Percentiles rank a stretch among this genome's conserved stretches.
Conservation (phyloP, 2,888 invertebrate genomes). For the Phoronis australis region DNA sequence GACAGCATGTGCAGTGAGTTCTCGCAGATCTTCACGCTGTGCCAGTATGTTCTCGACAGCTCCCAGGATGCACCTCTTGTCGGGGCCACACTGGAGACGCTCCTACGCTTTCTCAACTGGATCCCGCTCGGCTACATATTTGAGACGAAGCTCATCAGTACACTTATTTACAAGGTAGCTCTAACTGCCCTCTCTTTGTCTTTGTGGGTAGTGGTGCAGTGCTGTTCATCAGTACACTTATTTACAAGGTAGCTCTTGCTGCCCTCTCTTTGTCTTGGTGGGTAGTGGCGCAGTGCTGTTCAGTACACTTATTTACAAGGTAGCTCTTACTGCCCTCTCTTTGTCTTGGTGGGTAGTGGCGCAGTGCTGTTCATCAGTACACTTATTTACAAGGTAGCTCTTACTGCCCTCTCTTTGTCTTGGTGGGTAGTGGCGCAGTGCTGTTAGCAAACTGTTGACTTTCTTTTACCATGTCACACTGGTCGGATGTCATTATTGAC, state of each 20-base stretch:
- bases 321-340: constrained; percentile 23
- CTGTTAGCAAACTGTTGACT: too few relatives aligned
- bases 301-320: constrained; percentile 84
- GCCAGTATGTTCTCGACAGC: constrained; percentile 95
- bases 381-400: too few relatives aligned
- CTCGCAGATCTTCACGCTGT: constrained; percentile 95
- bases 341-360: too few relatives aligned
- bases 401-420: too few relatives aligned
- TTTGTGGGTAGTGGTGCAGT: too few relatives aligned
- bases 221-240: too few relatives aligned
- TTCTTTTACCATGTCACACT: too few relatives aligned
- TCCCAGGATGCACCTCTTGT: constrained; percentile 96
- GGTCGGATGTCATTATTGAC: too few relatives aligned
- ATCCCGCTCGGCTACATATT: constrained; percentile 99
- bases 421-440: constrained; percentile 97
- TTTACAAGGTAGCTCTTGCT: too few relatives aligned
- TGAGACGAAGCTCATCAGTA: constrained; percentile 93
- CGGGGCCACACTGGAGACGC: constrained; percentile 90
- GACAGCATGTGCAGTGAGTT: constrained; percentile 99
- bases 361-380: too few relatives aligned
- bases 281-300: constrained; percentile 97
- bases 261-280: too few relatives aligned
- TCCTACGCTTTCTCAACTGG: constrained; percentile 96
- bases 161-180: constrained; percentile 75
- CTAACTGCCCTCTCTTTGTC: too few relatives aligned